Evolutionary conservation across 2,888 invertebrate species (phyloP).

Genomic region (Trichogramma dendrolimi): DNA sequence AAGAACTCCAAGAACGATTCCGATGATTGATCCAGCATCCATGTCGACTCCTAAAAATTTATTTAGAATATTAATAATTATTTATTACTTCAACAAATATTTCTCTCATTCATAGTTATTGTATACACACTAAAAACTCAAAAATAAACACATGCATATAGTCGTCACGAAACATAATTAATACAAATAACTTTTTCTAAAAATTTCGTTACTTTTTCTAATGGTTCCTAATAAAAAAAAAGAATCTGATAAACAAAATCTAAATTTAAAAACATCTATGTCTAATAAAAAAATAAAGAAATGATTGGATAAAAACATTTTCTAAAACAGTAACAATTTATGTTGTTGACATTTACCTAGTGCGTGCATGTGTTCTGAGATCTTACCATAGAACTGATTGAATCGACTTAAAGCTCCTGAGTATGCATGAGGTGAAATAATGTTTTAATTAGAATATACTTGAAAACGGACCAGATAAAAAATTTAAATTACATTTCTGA

Average conservation of each 20-base stretch:
- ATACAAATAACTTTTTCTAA: not conserved
- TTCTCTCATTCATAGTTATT: not conserved
- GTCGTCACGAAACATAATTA: not conserved
- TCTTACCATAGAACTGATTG: constrained; percentile 50
- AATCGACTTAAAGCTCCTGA: constrained; percentile 50
- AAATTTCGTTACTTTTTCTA: not conserved
- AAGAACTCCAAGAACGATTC: constrained; percentile 69
- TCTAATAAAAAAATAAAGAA: not conserved
- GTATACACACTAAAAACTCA: not conserved
- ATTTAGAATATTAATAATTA: not conserved
- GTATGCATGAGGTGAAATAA: constrained; percentile 46
- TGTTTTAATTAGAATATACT: constrained; percentile 38
- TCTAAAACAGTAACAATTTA: constrained; percentile 22
- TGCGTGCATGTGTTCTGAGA: constrained; percentile 52
- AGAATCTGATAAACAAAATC: constrained; percentile 1
- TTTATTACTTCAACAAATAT: not conserved
- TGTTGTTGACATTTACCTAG: constrained; percentile 50
- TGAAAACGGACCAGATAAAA: not conserved
- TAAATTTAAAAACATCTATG: constrained; percentile 9
- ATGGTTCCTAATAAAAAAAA: not conserved
- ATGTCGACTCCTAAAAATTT: constrained; percentile 61
- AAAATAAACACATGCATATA: not conserved
- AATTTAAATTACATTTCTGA: too few relatives aligned
- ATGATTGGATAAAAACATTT: not conserved
- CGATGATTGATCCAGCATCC: constrained; percentile 73